Evolutionary conservation across 2,888 invertebrate genomes (phyloP).

Genomic region (Apocheima hispidaria): DNA sequence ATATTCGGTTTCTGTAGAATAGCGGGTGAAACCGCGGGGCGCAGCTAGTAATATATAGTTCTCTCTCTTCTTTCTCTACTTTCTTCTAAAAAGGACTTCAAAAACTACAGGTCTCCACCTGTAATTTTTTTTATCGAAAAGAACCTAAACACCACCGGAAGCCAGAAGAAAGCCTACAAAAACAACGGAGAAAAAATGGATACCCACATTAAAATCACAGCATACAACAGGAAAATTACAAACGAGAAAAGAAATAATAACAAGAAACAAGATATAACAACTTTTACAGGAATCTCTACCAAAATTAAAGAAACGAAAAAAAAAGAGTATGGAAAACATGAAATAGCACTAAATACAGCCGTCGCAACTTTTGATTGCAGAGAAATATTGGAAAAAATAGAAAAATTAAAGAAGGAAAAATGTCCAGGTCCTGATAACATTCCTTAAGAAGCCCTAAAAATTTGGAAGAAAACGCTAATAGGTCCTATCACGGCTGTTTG

Average conservation of each 20-base stretch:
- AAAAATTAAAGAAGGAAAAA: not conserved
- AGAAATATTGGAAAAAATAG: not conserved
- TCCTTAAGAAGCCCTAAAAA: not conserved
- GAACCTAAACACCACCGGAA: not conserved
- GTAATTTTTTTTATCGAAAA: not conserved
- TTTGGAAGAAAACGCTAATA: not conserved
- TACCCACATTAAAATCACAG: not conserved
- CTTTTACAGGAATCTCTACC: not conserved
- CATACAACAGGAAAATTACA: not conserved
- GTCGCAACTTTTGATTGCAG: not conserved
- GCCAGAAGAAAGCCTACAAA: not conserved
- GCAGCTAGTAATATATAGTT: too few relatives aligned
- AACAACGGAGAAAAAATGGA: not conserved
- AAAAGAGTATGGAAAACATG: not conserved
- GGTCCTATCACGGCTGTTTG: not conserved
- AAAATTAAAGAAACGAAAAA: not conserved
- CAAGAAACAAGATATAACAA: too few relatives aligned
- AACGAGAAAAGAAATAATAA: not conserved
- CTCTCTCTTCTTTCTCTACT: too few relatives aligned
- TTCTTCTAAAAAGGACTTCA: not conserved
- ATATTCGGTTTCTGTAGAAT: too few relatives aligned
- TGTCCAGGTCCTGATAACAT: not conserved
- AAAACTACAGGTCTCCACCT: not conserved
- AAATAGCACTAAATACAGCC: not conserved
- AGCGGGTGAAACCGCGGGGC: too few relatives aligned